These are phyloP conservation scores for Podotricha telesiphe DNA, from an alignment of 2,888 invertebrate species.

Conservation along the genomic window DNA sequence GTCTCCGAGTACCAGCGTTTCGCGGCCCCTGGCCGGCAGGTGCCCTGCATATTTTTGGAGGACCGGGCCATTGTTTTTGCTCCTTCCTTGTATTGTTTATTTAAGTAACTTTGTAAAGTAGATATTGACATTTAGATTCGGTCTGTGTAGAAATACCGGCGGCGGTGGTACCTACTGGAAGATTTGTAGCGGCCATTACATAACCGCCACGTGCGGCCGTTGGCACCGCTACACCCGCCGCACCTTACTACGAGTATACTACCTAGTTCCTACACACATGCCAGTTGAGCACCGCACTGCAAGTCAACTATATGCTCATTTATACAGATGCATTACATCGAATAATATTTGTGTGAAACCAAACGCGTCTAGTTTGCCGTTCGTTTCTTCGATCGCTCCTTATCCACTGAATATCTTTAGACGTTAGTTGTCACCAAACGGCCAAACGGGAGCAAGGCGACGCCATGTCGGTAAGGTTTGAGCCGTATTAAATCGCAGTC, in stretches of 20 bases:
- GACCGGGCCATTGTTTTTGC: neutral
- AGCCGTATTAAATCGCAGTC: neutral
- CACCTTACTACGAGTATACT: neutral
- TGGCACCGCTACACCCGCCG: constrained; percentile 11
- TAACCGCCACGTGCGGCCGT: constrained; percentile 43
- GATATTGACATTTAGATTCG: constrained; percentile 44
- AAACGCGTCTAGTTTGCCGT: no score
- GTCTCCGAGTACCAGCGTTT: no score
- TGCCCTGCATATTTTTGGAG: neutral
- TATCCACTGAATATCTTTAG: neutral
- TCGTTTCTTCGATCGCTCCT: no score
- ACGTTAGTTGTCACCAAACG: no score
- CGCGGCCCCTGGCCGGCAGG: no score
- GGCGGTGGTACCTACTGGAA: constrained; percentile 27
- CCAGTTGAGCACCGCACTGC: no score
- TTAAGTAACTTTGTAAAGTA: constrained; percentile 31
- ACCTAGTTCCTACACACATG: no score
- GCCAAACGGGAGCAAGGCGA: constrained; percentile 6
- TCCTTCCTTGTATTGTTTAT: constrained; percentile 2
- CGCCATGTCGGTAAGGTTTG: neutral
- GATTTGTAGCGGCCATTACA: constrained; percentile 43
- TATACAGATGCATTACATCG: no score
- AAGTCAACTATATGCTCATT: no score
- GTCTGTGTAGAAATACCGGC: constrained; percentile 42
- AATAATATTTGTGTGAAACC: neutral